Base-by-base conservation (phyloP, 2,888 invertebrate genomes). In the Bedellia somnulentella region DNA sequence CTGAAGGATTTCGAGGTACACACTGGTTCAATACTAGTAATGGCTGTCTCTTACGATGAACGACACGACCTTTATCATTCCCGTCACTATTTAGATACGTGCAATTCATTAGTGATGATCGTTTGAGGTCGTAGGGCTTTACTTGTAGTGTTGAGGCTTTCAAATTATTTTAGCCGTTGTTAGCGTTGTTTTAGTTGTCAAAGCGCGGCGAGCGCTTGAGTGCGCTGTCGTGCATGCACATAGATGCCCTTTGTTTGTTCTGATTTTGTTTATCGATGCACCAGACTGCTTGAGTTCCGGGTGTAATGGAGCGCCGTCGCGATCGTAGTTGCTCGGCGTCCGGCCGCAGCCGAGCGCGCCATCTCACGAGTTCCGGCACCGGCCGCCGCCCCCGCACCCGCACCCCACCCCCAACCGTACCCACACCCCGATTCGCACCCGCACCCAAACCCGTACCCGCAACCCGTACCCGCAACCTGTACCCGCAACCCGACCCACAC, bases 1-100 rank as follows among this genome's bases (percentile, higher is more conserved):
- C 79, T 78, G 63, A 81, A 85, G 89, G 89, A 89, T 82, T 89
- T 88, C 83, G 89, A 89, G 89, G 89, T 89, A 89, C 70, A 61
- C 58, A 75, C 73, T 68, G 73, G 67, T 68, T 79, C 63, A 9
- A 61, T 64, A 59, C 61, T 75, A 73, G 71, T 63, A 60, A 59
- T 64, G 70, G 68, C 64, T 59, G 60, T 59, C 64, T 64, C 71
- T 57, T 60, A 63, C 67, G 67, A 64, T 55, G 59, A 52, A 50
- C 62, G 57, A 57, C 56, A 54, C 70, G 62, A 61, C 59, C 59
- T 52, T 52, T 51, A 49, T 56, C 57, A 47, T 59, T 61, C 66
- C 55, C 64, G 63, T 57, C 51, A 52, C 57, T 23, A n/a, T n/a
- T 55, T 54, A 56, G 55, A 52, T 50, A 49, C 52, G 57, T 57